phyloP scores from a whole-genome alignment of 1,140 invertebrate species.

The Globodera rostochiensis region DNA sequence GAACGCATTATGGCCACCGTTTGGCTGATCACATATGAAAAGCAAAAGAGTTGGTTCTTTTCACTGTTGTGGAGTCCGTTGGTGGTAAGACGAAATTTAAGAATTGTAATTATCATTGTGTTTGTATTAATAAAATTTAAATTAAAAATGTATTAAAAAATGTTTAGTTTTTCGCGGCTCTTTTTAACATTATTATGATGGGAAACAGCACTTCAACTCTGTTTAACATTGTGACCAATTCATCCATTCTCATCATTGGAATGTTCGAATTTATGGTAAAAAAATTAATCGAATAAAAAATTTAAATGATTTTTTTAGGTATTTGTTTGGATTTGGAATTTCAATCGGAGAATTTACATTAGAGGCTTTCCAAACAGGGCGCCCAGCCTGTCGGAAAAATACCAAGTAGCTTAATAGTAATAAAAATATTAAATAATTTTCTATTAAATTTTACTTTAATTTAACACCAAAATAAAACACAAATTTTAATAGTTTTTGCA shows the following conservation, averaged over 20 bases:
- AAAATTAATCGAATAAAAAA: not conserved
- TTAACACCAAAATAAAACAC: too few species aligned
- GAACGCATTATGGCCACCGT: conserved; percentile 7
- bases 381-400: not conserved
- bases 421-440: too few species aligned
- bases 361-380: not conserved
- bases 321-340: conserved; percentile 1
- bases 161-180: not conserved
- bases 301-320: not conserved
- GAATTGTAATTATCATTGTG: not conserved
- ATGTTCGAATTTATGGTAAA: conserved; percentile 1
- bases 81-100: not conserved
- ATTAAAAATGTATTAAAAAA: too few species aligned
- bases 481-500: too few species aligned
- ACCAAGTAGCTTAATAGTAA: not conserved
- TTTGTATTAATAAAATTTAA: not conserved
- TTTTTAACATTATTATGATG: not conserved
- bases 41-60: not conserved
- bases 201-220: not conserved
- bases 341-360: not conserved
- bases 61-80: not conserved
- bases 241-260: not conserved
- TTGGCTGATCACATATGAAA: not conserved
- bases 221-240: not conserved
- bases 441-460: too few species aligned